These are phyloP conservation scores for Pharmacophagus antenor DNA, from an alignment of 2,888 invertebrate species.

Conservation along the genomic window DNA sequence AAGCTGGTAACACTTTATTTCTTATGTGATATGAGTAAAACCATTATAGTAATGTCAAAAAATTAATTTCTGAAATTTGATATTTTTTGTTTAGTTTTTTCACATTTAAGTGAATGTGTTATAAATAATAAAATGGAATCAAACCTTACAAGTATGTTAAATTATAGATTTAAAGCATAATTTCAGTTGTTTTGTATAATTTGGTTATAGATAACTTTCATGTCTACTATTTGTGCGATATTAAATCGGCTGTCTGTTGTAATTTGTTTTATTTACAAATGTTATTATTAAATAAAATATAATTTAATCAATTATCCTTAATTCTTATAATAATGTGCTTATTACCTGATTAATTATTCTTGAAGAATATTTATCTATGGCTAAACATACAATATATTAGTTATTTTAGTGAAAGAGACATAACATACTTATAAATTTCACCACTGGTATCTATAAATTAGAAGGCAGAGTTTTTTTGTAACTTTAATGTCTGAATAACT, in stretches of 20 bases:
- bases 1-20: too few species aligned
- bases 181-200: not conserved
- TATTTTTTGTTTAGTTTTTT: constrained; percentile 22
- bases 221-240: not conserved
- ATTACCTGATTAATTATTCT: too few species aligned
- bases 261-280: not conserved
- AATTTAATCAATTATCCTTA: not conserved
- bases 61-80: constrained; percentile 28
- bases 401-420: too few species aligned
- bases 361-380: too few species aligned
- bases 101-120: constrained; percentile 37
- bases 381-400: too few species aligned
- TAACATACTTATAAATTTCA: too few species aligned
- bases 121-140: constrained; percentile 57
- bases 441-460: too few species aligned
- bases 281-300: not conserved
- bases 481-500: not conserved
- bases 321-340: not conserved
- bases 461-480: too few species aligned
- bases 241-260: not conserved
- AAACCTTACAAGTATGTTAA: constrained; percentile 50
- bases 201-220: constrained; percentile 5
- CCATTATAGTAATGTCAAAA: constrained; percentile 10
- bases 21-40: too few species aligned
- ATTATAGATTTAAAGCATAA: not conserved